Evolutionary conservation across 2,888 invertebrate genomes (phyloP).

Genomic region (Pseudococcus viburni): DNA sequence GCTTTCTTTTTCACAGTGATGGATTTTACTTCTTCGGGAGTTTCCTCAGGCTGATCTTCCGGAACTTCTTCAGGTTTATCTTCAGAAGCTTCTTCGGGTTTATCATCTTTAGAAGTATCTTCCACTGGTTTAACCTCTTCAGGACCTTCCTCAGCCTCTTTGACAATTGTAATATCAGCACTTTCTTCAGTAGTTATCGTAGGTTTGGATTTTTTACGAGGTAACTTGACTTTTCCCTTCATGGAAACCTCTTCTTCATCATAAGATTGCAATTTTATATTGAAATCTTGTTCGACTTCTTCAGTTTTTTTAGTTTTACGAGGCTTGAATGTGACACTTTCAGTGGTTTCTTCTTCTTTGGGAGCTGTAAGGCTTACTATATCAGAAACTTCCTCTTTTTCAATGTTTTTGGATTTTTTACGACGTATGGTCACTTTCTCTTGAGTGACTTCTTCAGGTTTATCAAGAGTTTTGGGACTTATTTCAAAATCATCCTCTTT

Average conservation of each 20-base stretch:
- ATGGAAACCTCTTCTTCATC: slow-evolving; percentile 91
- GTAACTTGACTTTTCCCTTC: slow-evolving; percentile 84
- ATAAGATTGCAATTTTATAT: slow-evolving; percentile 86
- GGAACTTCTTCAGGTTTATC: slow-evolving; percentile 70
- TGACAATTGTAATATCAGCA: slow-evolving; percentile 68
- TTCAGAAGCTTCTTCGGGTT: background rate
- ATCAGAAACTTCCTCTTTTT: slow-evolving; percentile 73
- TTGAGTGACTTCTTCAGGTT: slow-evolving; percentile 69
- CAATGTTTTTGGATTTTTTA: slow-evolving; percentile 72
- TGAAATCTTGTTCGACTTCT: slow-evolving; percentile 91
- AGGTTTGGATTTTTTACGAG: slow-evolving; percentile 54
- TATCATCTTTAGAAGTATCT: background rate
- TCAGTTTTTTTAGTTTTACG: slow-evolving; percentile 82
- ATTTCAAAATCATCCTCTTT: slow-evolving; percentile 71
- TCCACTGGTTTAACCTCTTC: background rate
- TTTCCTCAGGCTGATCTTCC: slow-evolving; percentile 70
- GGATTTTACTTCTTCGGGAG: slow-evolving; percentile 72
- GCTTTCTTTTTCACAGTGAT: background rate
- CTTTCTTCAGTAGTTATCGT: slow-evolving; percentile 1
- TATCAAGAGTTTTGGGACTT: slow-evolving; percentile 73
- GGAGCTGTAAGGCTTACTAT: slow-evolving; percentile 73
- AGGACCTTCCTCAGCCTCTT: slow-evolving; percentile 71
- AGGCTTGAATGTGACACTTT: slow-evolving; percentile 72
- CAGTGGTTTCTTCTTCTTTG: slow-evolving; percentile 70
- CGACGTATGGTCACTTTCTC: slow-evolving; percentile 70